A percentile compares a stretch with the other conserved stretches of the same genome.
Conservation (phyloP, 1,140 invertebrate genomes). For the Epicauta chinensis region DNA sequence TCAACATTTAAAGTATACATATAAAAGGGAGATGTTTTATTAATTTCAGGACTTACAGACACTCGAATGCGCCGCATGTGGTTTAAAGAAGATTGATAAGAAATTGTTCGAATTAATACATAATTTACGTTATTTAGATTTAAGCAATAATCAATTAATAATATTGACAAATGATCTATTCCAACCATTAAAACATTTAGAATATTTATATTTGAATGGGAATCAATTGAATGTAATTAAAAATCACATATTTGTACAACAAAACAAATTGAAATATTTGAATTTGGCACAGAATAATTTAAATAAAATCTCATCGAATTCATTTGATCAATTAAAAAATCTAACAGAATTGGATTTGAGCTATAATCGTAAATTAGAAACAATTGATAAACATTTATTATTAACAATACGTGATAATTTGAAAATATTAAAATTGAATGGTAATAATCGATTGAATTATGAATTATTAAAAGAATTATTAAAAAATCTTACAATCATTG, state of each 20-base stretch:
- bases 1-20: too few relatives aligned
- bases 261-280: slow-evolving; percentile 50
- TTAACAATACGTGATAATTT: slow-evolving; percentile 53
- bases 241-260: slow-evolving; percentile 59
- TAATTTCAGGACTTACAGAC: slow-evolving; percentile 54
- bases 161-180: slow-evolving; percentile 65
- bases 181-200: slow-evolving; percentile 57
- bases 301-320: slow-evolving; percentile 55
- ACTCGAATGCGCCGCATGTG: slow-evolving; percentile 62
- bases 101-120: slow-evolving; percentile 63
- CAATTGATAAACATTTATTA: slow-evolving; percentile 53
- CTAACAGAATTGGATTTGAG: slow-evolving; percentile 62
- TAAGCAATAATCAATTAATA: slow-evolving; percentile 69
- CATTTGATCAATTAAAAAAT: slow-evolving; percentile 59
- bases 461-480: slow-evolving; percentile 46
- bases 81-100: slow-evolving; percentile 62
- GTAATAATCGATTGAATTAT: slow-evolving; percentile 49
- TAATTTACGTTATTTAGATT: slow-evolving; percentile 59
- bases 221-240: slow-evolving; percentile 65
- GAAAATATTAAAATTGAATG: slow-evolving; percentile 57
- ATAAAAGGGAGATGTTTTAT: background rate
- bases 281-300: slow-evolving; percentile 62
- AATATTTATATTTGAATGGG: slow-evolving; percentile 62
- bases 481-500: slow-evolving; percentile 49
- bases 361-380: slow-evolving; percentile 59